Evolutionary conservation across 2,888 invertebrate genomes (phyloP), one percentile per base, ranked within the genome.

Genomic region (Leucophenga montana): DNA sequence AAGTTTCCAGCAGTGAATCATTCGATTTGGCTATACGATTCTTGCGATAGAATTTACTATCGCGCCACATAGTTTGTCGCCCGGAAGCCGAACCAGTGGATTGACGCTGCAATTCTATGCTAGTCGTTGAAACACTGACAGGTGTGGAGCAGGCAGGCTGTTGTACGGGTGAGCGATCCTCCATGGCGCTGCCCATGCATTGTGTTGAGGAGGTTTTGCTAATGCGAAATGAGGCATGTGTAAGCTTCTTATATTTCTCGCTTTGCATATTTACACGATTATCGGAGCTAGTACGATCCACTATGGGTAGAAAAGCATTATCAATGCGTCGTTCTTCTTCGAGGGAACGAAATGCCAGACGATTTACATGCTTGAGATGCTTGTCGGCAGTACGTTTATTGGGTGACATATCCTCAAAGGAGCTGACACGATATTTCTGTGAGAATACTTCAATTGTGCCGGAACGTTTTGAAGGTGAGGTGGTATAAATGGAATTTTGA

Each of bases 251-350:
- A 72, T 88, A 89, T 74, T 89, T 89, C 72, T 89, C 89, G 62
- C 84, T 86, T 71, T 88, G 88, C 75, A 85, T 85, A 69, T 87
- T 87, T 62, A 88, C 87, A 62, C 87, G 85, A 82, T 88, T 87
- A 74, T 88, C 88, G 48, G 88, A 88, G 72, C 85, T 87, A 31
- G 88, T 88, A 72, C 88, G 87, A 76, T 88, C 86, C 39, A 84
- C 79, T 68, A 89, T 88, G 33, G 89, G 89, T 77, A 86, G 84
- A 66, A 89, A 89, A 54, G 89, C 89, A 50, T 86, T 88, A 54
- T 89, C 89, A 48, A 89, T 89, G 68, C 89, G 88, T 2, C 87
- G 85, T 74, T 89, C 89, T 76, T 89, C 89, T 74, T 89, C 89
- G 67, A 89, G 77, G 8, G 89, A 89, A 20, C 89, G 87, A 59